These are phyloP conservation scores for Glaucopsyche alexis DNA, from an alignment of 2,888 invertebrate genomes.

Conservation along the genomic window DNA sequence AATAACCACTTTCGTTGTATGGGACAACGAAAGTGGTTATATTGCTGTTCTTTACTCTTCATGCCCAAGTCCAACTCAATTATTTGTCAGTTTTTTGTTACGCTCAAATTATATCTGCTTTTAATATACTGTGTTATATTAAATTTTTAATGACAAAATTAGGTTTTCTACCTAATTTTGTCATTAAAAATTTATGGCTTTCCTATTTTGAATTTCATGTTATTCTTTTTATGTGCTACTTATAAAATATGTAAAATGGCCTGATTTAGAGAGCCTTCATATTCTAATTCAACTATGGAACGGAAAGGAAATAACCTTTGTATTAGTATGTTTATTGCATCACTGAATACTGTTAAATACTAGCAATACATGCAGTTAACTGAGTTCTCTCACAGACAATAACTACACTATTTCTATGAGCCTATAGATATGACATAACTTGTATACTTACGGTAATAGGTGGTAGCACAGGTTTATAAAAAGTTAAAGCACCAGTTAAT, in stretches of 20 bases:
- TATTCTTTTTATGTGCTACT: too few species aligned
- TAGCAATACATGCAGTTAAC: slow-evolving; percentile 66
- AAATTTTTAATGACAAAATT: too few species aligned
- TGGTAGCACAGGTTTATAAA: background rate
- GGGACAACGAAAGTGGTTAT: too few species aligned
- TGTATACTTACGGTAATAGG: background rate
- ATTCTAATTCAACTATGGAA: background rate
- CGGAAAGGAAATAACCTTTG: slow-evolving; percentile 40
- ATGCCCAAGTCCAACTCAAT: too few species aligned
- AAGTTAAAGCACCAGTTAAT: slow-evolving; percentile 2
- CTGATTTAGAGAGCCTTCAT: background rate
- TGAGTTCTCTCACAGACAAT: slow-evolving; percentile 39
- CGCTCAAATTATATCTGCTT: too few species aligned
- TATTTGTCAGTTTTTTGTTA: too few species aligned
- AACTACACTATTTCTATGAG: slow-evolving; percentile 35
- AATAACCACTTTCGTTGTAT: too few species aligned
- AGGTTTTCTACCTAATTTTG: too few species aligned
- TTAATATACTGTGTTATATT: too few species aligned
- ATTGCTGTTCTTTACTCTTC: too few species aligned
- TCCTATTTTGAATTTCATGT: too few species aligned
- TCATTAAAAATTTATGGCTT: too few species aligned
- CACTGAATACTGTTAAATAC: slow-evolving; percentile 73
- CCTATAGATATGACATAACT: slow-evolving; percentile 11
- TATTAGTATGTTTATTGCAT: slow-evolving; percentile 71
- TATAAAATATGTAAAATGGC: background rate